phyloP scores from a whole-genome alignment of 2,888 invertebrate species.

The Penaeus monodon region DNA sequence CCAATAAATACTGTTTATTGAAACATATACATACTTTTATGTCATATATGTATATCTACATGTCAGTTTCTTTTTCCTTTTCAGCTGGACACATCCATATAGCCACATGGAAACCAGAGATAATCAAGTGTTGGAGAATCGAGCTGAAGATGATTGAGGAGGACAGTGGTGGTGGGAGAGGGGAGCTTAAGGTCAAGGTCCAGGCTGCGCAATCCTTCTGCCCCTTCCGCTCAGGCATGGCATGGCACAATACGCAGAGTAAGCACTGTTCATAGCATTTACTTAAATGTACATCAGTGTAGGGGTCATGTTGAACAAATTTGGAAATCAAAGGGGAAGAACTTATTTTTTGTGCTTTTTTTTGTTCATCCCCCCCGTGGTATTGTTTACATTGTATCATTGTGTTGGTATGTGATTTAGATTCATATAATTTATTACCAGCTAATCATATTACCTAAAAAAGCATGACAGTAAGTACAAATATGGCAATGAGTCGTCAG shows the following conservation, averaged over 20 bases:
- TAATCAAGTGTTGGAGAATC: slow-evolving; percentile 61
- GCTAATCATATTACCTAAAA: too few relatives aligned
- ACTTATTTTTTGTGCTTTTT: too few relatives aligned
- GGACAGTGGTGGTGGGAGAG: slow-evolving; percentile 41
- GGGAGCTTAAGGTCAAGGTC: slow-evolving; percentile 40
- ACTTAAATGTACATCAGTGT: background rate
- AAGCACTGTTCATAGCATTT: background rate
- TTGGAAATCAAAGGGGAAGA: background rate
- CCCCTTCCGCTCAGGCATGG: slow-evolving; percentile 38
- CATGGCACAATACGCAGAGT: slow-evolving; percentile 52
- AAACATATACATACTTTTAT: background rate
- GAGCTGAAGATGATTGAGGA: slow-evolving; percentile 45
- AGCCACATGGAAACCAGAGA: slow-evolving; percentile 62
- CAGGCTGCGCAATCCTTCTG: slow-evolving; percentile 57
- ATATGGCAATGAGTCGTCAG: too few relatives aligned
- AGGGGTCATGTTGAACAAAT: background rate
- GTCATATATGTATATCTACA: background rate
- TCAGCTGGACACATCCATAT: slow-evolving; percentile 61
- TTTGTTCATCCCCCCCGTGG: too few relatives aligned
- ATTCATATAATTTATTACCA: too few relatives aligned
- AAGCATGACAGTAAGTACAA: too few relatives aligned
- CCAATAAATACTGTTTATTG: too few relatives aligned
- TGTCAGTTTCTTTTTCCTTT: background rate
- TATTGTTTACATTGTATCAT: too few relatives aligned
- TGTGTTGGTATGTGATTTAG: too few relatives aligned